Evolutionary conservation across 2,797 vertebrate species (phyloP).

Genomic region (Lophura swinhoii): DNA sequence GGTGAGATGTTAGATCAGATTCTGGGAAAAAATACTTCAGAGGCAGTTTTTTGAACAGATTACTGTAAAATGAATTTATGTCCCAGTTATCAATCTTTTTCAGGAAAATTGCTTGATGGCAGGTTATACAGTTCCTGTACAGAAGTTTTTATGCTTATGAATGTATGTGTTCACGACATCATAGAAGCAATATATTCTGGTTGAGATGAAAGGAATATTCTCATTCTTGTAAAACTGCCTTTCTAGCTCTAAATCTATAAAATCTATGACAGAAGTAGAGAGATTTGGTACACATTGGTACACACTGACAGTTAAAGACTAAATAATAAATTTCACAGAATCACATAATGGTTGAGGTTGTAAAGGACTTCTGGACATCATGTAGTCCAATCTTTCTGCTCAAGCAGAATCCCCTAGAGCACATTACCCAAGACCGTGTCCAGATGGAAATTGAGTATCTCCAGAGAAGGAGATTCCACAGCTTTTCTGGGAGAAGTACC

Average conservation of each 20-base stretch:
- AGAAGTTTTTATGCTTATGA: neutral
- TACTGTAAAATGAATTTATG: neutral
- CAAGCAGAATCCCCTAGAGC: neutral
- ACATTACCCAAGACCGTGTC: neutral
- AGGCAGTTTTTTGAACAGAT: neutral
- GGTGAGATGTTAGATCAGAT: neutral
- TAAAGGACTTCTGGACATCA: neutral
- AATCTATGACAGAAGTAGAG: neutral
- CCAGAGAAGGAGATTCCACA: neutral
- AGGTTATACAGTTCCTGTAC: neutral
- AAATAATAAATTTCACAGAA: neutral
- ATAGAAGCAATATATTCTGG: neutral
- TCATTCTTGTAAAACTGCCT: neutral
- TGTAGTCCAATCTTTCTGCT: neutral
- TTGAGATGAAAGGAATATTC: neutral
- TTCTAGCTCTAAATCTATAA: neutral
- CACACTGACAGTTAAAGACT: neutral
- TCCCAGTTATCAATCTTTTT: neutral
- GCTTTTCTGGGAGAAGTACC: neutral
- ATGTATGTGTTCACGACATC: neutral
- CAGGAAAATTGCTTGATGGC: neutral
- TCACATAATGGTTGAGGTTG: neutral
- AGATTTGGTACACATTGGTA: neutral
- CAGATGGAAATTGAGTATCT: neutral
- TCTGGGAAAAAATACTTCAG: neutral